Evolutionary conservation across 35 echinoderm and acorn worm genomes (phyloP), one percentile per base, ranked within the genome.

Genomic region (Chiridota heheva): DNA sequence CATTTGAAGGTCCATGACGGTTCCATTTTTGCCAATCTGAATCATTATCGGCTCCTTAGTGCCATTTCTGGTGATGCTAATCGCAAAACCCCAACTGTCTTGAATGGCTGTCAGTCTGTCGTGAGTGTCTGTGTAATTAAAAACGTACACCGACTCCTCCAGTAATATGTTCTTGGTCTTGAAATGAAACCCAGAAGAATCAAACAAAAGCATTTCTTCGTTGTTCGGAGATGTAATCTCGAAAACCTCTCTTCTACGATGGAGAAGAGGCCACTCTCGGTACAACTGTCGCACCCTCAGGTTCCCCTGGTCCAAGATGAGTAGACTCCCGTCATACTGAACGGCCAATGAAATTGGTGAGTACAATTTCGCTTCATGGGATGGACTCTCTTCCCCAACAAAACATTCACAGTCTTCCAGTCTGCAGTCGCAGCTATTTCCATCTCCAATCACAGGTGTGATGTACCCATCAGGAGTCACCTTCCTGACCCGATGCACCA

Each of bases 251-350:
- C 63, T 36, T 28, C 78, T 67, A 3, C 84, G 76, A 1, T 78
- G 60, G 16, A 90, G 69, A 20, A 72, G 36, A 1, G 92, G 92
- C 2, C 65, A 41, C 17, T 77, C 47, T 3, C 65, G 60, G 40
- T 58, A 40, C 24, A 98, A 60, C 26, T 51, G 80, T 2, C 89
- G 95, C n/a, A 98, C 65, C 59, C 95, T 84, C 6, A 91, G 59
- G 56, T 98, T 98, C 25, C 95, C 85, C 81, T 98, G 95, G 77
- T 98, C 95, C 0, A 89, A 81, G 30, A 98, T 78, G 36, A 87
- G 61, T 2, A 98, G 71, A 24, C 84, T 77, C 18, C 75, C 62
- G 48, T 89, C 57, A 27, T 35, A 40, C 18, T 60, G 38, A 20
- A 88, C 81, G 37, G 89, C 81, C 26, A 98, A 29, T 4, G 88